These are phyloP conservation scores for Zoanthus gigantus DNA, from an alignment of 92 coral and sea anemone species.

Conservation along the genomic window DNA sequence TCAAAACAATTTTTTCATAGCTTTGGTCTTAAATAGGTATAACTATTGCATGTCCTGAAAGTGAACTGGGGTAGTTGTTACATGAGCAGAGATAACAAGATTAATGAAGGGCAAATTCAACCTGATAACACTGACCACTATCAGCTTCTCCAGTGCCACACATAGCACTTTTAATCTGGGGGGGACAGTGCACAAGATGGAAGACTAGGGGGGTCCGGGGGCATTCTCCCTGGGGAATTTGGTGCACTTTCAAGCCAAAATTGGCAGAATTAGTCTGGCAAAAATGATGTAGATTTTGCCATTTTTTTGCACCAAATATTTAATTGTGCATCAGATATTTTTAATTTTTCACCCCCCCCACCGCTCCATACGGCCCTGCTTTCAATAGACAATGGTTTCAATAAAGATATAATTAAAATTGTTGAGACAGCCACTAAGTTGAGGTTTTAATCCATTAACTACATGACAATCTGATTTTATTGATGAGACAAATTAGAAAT, in stretches of 20 bases:
- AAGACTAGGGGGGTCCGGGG: slow-evolving; percentile 23
- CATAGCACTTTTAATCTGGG: slow-evolving; percentile 12
- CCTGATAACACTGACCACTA: slow-evolving; percentile 20
- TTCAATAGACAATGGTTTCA: slow-evolving; percentile 18
- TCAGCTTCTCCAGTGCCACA: slow-evolving; percentile 31
- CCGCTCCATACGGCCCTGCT: slow-evolving; percentile 30
- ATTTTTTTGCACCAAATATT: slow-evolving; percentile 15
- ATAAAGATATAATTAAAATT: slow-evolving; percentile 21
- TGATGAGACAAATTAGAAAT: slow-evolving; percentile 32
- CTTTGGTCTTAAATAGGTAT: slow-evolving; percentile 29
- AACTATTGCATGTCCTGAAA: slow-evolving; percentile 22
- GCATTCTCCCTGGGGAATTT: slow-evolving; percentile 22
- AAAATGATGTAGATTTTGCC: slow-evolving; percentile 18
- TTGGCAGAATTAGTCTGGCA: slow-evolving; percentile 4
- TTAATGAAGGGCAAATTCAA: slow-evolving; percentile 30
- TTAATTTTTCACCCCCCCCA: slow-evolving; percentile 11
- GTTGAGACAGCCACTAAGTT: slow-evolving; percentile 28
- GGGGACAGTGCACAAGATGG: slow-evolving; percentile 21
- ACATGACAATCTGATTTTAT: slow-evolving; percentile 22
- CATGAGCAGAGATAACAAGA: slow-evolving; percentile 17
- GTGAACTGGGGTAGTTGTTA: slow-evolving; percentile 25
- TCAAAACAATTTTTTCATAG: slow-evolving; percentile 20
- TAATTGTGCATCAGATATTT: slow-evolving; percentile 20
- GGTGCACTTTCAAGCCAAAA: slow-evolving; percentile 30
- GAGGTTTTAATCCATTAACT: slow-evolving; percentile 30